Conservation (phyloP, 1,140 invertebrate genomes). For the Arion vulgaris region DNA sequence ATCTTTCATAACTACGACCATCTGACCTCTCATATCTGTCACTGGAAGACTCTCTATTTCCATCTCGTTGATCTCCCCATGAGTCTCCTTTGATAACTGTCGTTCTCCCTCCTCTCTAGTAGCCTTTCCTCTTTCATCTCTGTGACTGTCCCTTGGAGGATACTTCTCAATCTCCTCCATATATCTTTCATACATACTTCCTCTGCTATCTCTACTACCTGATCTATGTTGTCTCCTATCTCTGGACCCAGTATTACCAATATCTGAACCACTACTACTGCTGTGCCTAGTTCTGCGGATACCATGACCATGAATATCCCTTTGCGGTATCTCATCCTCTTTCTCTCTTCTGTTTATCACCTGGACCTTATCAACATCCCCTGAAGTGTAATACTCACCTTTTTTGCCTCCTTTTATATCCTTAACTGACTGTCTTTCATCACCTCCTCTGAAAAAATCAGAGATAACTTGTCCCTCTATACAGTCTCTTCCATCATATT, state of each 20-base stretch:
- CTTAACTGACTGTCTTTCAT: not conserved
- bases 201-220: conserved; percentile 1
- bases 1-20: conserved; percentile 13
- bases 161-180: conserved; percentile 23
- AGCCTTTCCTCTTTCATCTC: not conserved
- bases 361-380: not conserved
- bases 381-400: not conserved
- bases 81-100: not conserved
- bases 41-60: conserved; percentile 16
- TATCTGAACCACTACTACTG: conserved; percentile 27
- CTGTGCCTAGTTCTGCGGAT: conserved; percentile 7
- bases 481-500: conserved; percentile 16
- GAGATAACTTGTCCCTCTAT: conserved; percentile 17
- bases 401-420: not conserved
- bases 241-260: not conserved
- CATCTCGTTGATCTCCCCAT: conserved; percentile 17
- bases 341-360: not conserved
- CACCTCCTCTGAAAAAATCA: not conserved
- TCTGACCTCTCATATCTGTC: conserved; percentile 5
- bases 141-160: not conserved
- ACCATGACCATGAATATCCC: not conserved
- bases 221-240: conserved; percentile 15
- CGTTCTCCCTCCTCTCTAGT: not conserved
- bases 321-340: not conserved
- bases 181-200: not conserved